A percentile compares a stretch with the other conserved stretches of the same genome.
Evolutionary conservation across 2,113 vertebrate species (phyloP).

Genomic region (Coracopsis vasa): DNA sequence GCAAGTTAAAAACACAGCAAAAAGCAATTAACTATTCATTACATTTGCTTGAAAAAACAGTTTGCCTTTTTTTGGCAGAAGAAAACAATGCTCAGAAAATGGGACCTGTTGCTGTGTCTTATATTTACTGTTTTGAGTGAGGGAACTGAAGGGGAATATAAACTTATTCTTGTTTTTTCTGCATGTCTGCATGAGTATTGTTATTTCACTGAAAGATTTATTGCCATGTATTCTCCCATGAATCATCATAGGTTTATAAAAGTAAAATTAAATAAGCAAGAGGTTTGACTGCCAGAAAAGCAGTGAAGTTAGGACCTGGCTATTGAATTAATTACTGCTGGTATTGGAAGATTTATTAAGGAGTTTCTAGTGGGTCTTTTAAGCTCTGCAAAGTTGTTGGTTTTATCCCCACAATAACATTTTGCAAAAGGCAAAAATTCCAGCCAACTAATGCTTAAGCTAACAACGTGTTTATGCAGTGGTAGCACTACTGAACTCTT

Average conservation of each 20-base stretch:
- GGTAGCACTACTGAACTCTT: not conserved
- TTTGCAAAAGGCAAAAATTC: not conserved
- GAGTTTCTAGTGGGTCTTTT: not conserved
- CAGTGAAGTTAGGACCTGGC: not conserved
- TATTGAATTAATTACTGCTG: not conserved
- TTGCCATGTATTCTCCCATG: not conserved
- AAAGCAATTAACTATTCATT: constrained; percentile 4
- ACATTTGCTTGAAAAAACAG: not conserved
- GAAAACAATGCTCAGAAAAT: not conserved
- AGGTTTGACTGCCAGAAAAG: not conserved
- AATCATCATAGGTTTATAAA: not conserved
- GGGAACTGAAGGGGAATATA: not conserved
- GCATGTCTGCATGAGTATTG: not conserved
- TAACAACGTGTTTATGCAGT: not conserved
- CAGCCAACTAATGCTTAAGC: not conserved
- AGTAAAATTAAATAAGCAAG: not conserved
- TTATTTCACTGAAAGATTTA: not conserved
- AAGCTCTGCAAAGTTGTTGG: not conserved
- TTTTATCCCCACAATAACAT: not conserved
- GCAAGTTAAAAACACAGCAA: not conserved
- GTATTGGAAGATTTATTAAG: not conserved
- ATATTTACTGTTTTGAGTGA: not conserved
- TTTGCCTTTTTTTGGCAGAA: not conserved
- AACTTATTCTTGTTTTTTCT: not conserved
- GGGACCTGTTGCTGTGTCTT: not conserved